phyloP scores from a whole-genome alignment of 2,888 invertebrate genomes.

The Agriopis marginaria region DNA sequence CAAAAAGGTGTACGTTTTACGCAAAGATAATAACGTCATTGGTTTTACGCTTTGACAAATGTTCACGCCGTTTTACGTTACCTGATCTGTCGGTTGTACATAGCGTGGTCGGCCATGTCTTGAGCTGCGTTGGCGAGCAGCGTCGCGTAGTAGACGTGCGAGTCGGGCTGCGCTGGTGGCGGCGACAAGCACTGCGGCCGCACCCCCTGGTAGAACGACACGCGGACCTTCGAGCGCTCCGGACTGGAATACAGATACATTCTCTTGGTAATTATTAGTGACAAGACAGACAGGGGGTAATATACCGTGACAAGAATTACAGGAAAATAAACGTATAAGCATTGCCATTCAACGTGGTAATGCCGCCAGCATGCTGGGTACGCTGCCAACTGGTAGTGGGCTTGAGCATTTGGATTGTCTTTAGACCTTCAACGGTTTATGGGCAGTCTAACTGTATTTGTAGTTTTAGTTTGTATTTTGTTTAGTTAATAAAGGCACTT shows the following conservation, averaged over 20 bases:
- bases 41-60: too few relatives aligned
- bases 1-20: too few relatives aligned
- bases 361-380: too few relatives aligned
- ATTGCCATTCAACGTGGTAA: too few relatives aligned
- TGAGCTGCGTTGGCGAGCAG: conserved; percentile 79
- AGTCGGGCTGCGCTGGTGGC: conserved; percentile 82
- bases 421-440: too few relatives aligned
- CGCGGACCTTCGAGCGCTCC: conserved; percentile 92
- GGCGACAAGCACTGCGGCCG: conserved; percentile 90
- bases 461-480: too few relatives aligned
- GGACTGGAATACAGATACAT: conserved; percentile 84
- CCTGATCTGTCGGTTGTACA: conserved; percentile 90
- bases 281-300: neutral
- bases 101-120: conserved; percentile 78
- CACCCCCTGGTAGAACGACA: conserved; percentile 93
- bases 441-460: too few relatives aligned
- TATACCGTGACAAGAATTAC: neutral
- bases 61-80: conserved; percentile 52
- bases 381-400: too few relatives aligned
- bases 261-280: neutral
- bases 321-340: too few relatives aligned
- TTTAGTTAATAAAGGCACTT: too few relatives aligned
- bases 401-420: too few relatives aligned
- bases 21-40: too few relatives aligned
- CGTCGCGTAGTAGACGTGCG: conserved; percentile 75